Conservation (phyloP, 1,140 invertebrate genomes). For the Nasonia giraulti region DNA sequence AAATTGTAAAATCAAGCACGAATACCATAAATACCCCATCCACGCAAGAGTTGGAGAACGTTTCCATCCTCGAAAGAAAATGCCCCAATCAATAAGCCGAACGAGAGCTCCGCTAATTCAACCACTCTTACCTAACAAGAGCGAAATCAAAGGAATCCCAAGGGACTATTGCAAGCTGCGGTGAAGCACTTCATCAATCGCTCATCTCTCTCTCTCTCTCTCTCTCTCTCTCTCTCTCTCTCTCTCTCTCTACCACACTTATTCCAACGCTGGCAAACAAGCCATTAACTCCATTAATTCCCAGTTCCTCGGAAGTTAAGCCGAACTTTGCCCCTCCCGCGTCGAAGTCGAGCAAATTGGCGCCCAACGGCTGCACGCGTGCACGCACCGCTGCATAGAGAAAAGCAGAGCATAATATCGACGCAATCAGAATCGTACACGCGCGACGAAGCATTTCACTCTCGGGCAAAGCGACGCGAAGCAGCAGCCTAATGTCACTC, state of each 20-base stretch:
- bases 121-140: not conserved
- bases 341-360: not conserved
- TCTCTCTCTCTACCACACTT: not conserved
- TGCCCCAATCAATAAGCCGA: not conserved
- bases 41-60: no score
- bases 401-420: not conserved
- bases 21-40: no score
- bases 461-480: not conserved
- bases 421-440: not conserved
- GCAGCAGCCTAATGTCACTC: slow-evolving; percentile 9
- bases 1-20: no score
- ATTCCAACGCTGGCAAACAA: not conserved
- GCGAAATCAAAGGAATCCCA: not conserved
- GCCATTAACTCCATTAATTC: slow-evolving; percentile 18
- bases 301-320: not conserved
- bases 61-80: not conserved
- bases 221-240: no score
- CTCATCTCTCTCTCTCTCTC: not conserved
- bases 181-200: not conserved
- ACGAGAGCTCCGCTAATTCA: not conserved
- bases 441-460: not conserved
- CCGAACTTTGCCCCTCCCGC: not conserved
- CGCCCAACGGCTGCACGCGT: not conserved
- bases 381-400: not conserved
- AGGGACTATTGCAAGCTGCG: not conserved